A percentile compares a stretch with the other conserved stretches of the same genome.
Conservation (phyloP, 2,888 invertebrate species). For the Caenorhabditis sp. region DNA sequence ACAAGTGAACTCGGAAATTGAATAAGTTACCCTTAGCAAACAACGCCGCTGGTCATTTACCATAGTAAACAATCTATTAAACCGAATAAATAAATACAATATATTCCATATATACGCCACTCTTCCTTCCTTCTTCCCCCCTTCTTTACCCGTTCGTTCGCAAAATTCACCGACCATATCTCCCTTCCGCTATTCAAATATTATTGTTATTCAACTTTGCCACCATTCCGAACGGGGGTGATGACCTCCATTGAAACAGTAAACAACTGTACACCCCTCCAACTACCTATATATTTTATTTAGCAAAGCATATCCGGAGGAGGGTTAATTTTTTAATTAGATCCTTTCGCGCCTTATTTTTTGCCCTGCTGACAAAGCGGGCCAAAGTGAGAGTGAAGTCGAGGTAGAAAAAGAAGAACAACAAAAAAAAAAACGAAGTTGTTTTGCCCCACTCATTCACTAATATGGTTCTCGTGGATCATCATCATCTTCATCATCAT, state of each 20-base stretch:
- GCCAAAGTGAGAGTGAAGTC: neutral
- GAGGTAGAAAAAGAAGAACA: neutral
- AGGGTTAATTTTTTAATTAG: slow-evolving; percentile 21
- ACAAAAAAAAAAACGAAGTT: neutral
- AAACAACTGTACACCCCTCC: neutral
- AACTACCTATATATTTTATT: neutral
- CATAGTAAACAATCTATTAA: no score
- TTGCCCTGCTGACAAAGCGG: neutral
- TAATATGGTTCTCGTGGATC: neutral
- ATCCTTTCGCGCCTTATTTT: slow-evolving; percentile 24
- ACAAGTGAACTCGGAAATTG: neutral
- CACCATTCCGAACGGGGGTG: neutral
- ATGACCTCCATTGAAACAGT: neutral
- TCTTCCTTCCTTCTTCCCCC: neutral
- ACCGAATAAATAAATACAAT: no score
- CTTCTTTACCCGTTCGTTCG: neutral
- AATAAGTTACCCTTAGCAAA: neutral
- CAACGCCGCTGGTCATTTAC: neutral
- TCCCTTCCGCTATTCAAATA: neutral
- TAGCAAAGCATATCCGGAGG: neutral
- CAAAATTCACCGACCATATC: slow-evolving; percentile 18
- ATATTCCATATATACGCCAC: neutral
- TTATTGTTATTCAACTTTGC: slow-evolving; percentile 1
- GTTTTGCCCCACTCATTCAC: neutral
- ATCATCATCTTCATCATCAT: slow-evolving; percentile 19